Base-by-base conservation (phyloP, 92 coral and sea anemone genomes). In the Nematostella vectensis region DNA sequence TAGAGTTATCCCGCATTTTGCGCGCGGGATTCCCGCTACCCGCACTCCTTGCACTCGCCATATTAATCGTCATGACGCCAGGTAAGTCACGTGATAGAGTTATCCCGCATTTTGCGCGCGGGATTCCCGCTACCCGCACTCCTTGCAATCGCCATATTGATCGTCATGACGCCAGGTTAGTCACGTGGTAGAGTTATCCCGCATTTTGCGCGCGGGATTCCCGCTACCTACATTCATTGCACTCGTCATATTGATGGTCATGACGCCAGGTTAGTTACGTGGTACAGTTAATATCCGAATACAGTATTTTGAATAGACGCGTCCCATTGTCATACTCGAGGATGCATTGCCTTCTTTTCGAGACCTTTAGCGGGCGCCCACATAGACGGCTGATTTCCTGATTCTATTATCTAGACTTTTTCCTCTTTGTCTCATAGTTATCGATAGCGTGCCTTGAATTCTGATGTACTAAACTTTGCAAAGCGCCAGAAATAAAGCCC, bases 131-230 rank as follows among this genome's bases (percentile, higher is more conserved):
- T 22, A 9, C 51, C 51, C 9, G 18, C 18, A 19, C 12, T 45
- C 4, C 4, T 45, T 4, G 51, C 18, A 9, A 9, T 45, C 17
- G 12, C 18, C 18, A 4, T 17, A 4, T 11, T 45, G 9, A 22
- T 45, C 23, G 18, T 45, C 18, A 10, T 19, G 4, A 45, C 51
- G 18, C 51, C 51, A 45, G 51, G 51, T 45, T 9, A 45, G 42
- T 8, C 42, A 36, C 9, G 8, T 36, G 8, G 42, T 36, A 8
- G 42, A 8, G 42, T 8, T 36, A 36, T 36, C 42, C n/a, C n/a
- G n/a, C n/a, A n/a, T n/a, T n/a, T n/a, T 45, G 51, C 9, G 51
- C 9, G 9, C 51, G 12, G 51, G 51, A 45, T 4, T 45, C 4
- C 17, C 21, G 18, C 9, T 22, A 9, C 51, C 51, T 9, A 6